Base-by-base conservation (phyloP, 1,140 invertebrate genomes). In the Calliphora vicina region DNA sequence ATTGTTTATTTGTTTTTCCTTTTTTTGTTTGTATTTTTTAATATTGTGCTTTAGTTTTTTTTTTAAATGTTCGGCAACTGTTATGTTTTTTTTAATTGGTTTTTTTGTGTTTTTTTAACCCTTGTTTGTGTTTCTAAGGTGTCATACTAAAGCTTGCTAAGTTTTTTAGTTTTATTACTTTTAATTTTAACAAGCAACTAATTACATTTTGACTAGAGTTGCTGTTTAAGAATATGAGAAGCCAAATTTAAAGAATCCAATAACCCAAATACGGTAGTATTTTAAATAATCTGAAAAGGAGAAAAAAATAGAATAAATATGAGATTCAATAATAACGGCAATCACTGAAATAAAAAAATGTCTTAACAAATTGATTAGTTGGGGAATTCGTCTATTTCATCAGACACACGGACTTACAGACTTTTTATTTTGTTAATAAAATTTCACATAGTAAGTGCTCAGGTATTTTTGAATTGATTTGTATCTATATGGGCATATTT, bases 121-220 rank as follows among this genome's bases (percentile, higher is more conserved):
- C n/a, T 23, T 43, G 25, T 78, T 42, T 43, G 10, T 12, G 25
- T 78, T 78, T 78, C 74, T 78, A 78, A 35, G 26, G 74, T 78
- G 29, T 78, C n/a, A 20, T 45, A 78, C 74, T 43, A 78, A 78
- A 78, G 74, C 74, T 45, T 78, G 20, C n/a, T 78, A 35, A 78
- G 42, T 78, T 78, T 42, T 87, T 82, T 35, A n/a, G n/a, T n/a
- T n/a, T n/a, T n/a, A n/a, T n/a, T n/a, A n/a, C n/a, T 87, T 87
- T 83, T 29, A 84, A 76, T 86, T 83, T 87, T 85, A 87, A 87
- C 87, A 84, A 87, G 85, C 84, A 86, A 86, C 87, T 88, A 87
- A 88, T 78, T 78, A 45, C 42, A 0, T 43, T 42, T 88, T 88
- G 87, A 88, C 87, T 88, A 88, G 87, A 88, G 87, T 88, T 88